Percentiles rank a stretch among this genome's conserved stretches.
phyloP scores from a whole-genome alignment of 2,888 invertebrate genomes.

The Chymomyza caudatula region DNA sequence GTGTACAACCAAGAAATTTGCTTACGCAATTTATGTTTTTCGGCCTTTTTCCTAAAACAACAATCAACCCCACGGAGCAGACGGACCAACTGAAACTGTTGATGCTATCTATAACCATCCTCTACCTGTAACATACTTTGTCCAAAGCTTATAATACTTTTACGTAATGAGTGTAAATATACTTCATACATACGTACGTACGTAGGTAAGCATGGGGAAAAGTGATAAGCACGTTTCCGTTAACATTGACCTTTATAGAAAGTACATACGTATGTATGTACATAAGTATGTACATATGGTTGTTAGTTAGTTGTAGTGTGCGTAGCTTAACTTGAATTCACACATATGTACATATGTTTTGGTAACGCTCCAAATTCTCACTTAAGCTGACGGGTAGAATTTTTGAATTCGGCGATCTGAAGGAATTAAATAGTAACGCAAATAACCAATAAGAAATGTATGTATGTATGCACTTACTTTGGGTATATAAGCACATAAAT shows the following conservation, averaged over 20 bases:
- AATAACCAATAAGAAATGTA: not conserved
- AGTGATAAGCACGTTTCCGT: slow-evolving; percentile 5
- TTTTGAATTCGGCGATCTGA: no score
- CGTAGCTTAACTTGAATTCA: no score
- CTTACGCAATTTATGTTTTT: no score
- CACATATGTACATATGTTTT: no score
- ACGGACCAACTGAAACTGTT: no score
- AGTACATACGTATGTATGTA: not conserved
- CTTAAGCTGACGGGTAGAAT: no score
- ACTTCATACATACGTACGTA: not conserved
- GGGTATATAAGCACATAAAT: no score
- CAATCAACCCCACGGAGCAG: no score
- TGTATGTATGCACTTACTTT: not conserved
- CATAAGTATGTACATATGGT: not conserved
- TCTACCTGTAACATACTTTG: not conserved
- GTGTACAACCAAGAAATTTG: no score
- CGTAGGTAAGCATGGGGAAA: not conserved
- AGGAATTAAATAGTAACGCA: not conserved
- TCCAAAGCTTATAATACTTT: not conserved
- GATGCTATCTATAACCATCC: no score
- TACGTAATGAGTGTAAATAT: slow-evolving; percentile 1
- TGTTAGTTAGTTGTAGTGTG: not conserved
- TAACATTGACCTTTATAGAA: not conserved
- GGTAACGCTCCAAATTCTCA: no score
- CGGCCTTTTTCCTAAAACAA: no score